Base-by-base conservation (phyloP, 1,140 invertebrate genomes). In the Pseudomyrmex flavicornis region DNA sequence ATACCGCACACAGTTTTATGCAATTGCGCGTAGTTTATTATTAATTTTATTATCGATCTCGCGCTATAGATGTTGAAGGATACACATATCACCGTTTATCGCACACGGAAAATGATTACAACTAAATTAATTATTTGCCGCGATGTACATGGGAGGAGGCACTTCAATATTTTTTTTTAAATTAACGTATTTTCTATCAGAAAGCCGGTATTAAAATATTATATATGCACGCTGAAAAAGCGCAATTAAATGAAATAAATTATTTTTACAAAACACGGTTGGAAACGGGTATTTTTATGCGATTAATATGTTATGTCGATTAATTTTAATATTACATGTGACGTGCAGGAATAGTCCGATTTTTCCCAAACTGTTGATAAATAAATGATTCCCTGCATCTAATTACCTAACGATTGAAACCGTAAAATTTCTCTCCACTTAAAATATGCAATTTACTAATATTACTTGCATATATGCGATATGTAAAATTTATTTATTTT, bases 21-120 rank as follows among this genome's bases (percentile, higher is more conserved):
- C 65, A 59, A 59, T 35, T 58, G 26, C 65, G 76, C 54, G 48
- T 61, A 13, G 54, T 79, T 44, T 79, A 79, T 70, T 79, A 79
- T 79, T 79, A 70, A 79, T 70, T 79, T 79, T 79, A 79, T 79
- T 79, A 79, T 79, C 70, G 76, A 66, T 69, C 26, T 54, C 54
- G 66, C 20, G 75, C 26, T 46, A 63, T 22, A 56, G 17, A 35
- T 9, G 20, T 35, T 35, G 15, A 26, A 13, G 15, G 52, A 17
- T 35, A 20, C 10, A 12, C 48, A 12, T 48, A 26, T 20, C 10
- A n/a, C 35, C 35, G 35, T 35, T 35, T 35, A 10, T 48, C 72
- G 50, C 68, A n/a, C 9, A 59, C 65, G 22, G 76, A 70, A 79
- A 79, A 79, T 70, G 65, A 79, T 79, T 79, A 66, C 76, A 44